A percentile compares a stretch with the other conserved stretches of the same genome.
Conservation (phyloP, 1,140 invertebrate genomes). For the Gryllus bimaculatus region DNA sequence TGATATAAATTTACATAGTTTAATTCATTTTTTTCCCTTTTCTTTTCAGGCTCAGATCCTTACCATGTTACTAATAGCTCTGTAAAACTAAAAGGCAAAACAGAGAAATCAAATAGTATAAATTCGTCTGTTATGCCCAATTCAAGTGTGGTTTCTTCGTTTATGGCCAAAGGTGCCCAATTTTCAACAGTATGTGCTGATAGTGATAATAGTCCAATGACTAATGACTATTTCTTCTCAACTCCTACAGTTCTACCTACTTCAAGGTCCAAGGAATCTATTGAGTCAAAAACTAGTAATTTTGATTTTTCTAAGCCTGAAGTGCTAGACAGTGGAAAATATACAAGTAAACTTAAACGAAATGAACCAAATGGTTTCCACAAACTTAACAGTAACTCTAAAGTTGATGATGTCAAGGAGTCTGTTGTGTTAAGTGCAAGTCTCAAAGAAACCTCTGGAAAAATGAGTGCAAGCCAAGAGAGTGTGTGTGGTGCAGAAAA, state of each 20-base stretch:
- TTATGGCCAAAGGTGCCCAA: background rate
- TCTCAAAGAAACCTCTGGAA: background rate
- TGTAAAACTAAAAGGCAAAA: background rate
- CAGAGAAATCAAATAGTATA: background rate
- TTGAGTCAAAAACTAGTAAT: background rate
- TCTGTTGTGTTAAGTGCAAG: background rate
- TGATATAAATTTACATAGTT: no score
- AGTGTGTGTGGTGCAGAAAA: background rate
- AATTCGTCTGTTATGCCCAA: no score
- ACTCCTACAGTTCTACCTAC: background rate
- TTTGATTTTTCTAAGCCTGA: background rate
- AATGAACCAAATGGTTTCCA: background rate
- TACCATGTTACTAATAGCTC: background rate
- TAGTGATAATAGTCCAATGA: background rate
- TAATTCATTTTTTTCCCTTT: background rate
- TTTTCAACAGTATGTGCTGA: no score
- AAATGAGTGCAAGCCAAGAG: background rate
- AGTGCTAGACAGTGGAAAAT: background rate
- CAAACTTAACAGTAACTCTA: background rate
- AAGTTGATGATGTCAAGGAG: background rate
- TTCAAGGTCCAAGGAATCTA: background rate
- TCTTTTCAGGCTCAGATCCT: background rate
- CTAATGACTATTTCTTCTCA: background rate
- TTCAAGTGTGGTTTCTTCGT: background rate
- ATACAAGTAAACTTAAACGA: background rate